Percentiles rank a stretch among this genome's conserved stretches.
These are phyloP conservation scores for Karalla daura DNA, from an alignment of 2,797 vertebrate species.

Conservation along the genomic window DNA sequence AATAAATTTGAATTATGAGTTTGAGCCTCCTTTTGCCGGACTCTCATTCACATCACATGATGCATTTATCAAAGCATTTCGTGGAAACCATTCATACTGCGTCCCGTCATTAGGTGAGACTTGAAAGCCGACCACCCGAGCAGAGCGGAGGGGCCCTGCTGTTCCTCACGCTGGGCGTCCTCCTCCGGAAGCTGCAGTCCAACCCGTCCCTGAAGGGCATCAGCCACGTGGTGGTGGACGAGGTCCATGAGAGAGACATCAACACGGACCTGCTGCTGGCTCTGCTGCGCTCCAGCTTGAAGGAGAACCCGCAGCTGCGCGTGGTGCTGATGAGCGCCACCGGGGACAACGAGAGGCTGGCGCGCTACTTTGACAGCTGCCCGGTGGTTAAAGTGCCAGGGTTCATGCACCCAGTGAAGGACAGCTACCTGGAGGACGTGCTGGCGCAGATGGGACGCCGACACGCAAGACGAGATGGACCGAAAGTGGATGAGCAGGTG, in stretches of 20 bases:
- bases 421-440: constrained; percentile 93
- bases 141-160: constrained; percentile 91
- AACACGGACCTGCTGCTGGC: constrained; percentile 97
- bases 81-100: background rate
- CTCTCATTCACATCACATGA: background rate
- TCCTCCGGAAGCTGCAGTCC: constrained; percentile 92
- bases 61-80: background rate
- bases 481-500: constrained; percentile 33
- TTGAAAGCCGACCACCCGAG: constrained; percentile 92
- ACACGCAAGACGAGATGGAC: accelerated
- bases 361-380: constrained; percentile 90
- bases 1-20: too few species aligned
- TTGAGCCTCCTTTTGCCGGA: too few species aligned
- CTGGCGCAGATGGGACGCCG: constrained; percentile 85
- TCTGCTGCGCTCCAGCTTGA: constrained; percentile 87
- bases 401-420: constrained; percentile 95
- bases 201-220: constrained; percentile 91
- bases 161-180: constrained; percentile 96
- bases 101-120: constrained; percentile 85
- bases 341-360: constrained; percentile 90
- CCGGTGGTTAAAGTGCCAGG: constrained; percentile 92
- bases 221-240: constrained; percentile 96
- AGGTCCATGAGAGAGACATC: constrained; percentile 96
- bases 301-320: constrained; percentile 87
- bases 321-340: constrained; percentile 97